Evolutionary conservation across 2,888 invertebrate genomes (phyloP).

Genomic region (Dascillus cervinus): DNA sequence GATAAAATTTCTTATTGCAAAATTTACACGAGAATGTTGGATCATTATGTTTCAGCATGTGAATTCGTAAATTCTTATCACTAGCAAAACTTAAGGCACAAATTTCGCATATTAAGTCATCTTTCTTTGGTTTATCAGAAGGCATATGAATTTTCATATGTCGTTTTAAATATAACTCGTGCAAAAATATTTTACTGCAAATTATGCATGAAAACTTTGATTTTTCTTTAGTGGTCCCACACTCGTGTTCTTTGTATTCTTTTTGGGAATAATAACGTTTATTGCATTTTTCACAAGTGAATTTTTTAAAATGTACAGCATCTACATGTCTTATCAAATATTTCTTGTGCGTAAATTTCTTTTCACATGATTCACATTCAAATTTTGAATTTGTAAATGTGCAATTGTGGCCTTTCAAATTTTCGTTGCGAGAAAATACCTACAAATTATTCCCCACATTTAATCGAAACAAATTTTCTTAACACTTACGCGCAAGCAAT

Average conservation of each 20-base stretch:
- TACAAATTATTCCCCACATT: slow-evolving; percentile 12
- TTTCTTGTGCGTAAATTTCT: slow-evolving; percentile 41
- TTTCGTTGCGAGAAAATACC: slow-evolving; percentile 44
- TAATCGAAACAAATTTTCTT: not conserved
- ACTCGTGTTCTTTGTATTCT: slow-evolving; percentile 27
- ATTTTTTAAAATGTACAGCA: slow-evolving; percentile 29
- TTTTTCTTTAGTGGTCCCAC: slow-evolving; percentile 14
- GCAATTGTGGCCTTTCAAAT: slow-evolving; percentile 35
- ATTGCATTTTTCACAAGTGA: slow-evolving; percentile 26
- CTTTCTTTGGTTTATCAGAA: slow-evolving; percentile 9
- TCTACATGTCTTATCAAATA: slow-evolving; percentile 43
- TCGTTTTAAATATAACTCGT: slow-evolving; percentile 24
- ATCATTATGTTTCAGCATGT: slow-evolving; percentile 37
- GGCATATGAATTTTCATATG: slow-evolving; percentile 27
- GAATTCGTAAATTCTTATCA: slow-evolving; percentile 41
- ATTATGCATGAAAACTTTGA: slow-evolving; percentile 23
- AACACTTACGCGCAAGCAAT: slow-evolving; percentile 40
- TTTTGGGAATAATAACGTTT: slow-evolving; percentile 24
- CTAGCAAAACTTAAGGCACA: slow-evolving; percentile 43
- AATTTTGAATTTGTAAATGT: too few relatives aligned
- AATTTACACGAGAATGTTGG: slow-evolving; percentile 18
- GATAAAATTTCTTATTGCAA: slow-evolving; percentile 25
- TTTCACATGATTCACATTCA: slow-evolving; percentile 35
- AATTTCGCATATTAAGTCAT: slow-evolving; percentile 38
- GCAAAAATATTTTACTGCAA: slow-evolving; percentile 28